Evolutionary conservation across 2,113 vertebrate genomes (phyloP).

Genomic region (Trichechus manatus): DNA sequence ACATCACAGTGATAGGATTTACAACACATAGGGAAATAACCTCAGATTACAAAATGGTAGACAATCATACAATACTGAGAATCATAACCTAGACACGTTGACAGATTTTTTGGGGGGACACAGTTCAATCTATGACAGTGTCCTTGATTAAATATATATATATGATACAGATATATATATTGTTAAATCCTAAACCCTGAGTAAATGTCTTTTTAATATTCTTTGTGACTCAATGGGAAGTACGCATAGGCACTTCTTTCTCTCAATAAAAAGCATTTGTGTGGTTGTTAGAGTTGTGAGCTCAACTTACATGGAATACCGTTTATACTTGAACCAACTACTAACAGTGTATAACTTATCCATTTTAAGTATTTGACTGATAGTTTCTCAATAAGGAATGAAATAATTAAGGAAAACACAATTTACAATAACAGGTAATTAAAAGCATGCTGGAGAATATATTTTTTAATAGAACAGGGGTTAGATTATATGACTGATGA

Average conservation of each 20-base stretch:
- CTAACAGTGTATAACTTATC: not conserved
- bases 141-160: not conserved
- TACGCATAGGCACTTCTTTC: not conserved
- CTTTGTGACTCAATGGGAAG: not conserved
- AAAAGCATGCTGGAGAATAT: not conserved
- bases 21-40: too few species aligned
- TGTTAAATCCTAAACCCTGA: not conserved
- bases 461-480: not conserved
- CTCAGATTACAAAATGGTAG: too few species aligned
- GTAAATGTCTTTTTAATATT: not conserved
- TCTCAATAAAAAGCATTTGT: not conserved
- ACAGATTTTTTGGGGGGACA: too few species aligned
- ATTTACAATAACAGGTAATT: not conserved
- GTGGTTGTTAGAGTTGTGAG: not conserved
- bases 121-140: too few species aligned
- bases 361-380: not conserved
- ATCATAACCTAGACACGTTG: too few species aligned
- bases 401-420: not conserved
- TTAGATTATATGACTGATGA: not conserved
- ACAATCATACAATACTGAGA: too few species aligned
- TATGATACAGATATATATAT: not conserved
- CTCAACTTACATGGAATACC: not conserved
- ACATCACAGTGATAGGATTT: too few species aligned
- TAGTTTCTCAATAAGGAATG: constrained; percentile 10
- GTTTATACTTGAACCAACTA: not conserved